Evolutionary conservation across 1,140 invertebrate species (phyloP).

Genomic region (Oryzaephilus surinamensis): DNA sequence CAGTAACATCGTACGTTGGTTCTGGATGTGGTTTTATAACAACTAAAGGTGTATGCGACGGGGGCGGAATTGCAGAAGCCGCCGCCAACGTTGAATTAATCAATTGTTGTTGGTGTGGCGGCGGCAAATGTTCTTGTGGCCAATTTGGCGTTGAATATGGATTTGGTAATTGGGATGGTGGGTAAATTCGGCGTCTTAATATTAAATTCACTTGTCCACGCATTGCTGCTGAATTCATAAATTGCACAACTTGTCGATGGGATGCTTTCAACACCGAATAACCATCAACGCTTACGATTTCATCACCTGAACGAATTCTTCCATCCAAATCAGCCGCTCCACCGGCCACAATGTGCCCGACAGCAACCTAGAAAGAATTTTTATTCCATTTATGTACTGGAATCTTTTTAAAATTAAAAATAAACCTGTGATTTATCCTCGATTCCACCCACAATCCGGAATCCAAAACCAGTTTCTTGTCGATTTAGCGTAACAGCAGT

Average conservation of each 20-base stretch:
- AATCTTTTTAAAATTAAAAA: background rate
- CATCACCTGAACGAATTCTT: slow-evolving; percentile 74
- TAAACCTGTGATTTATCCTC: slow-evolving; percentile 89
- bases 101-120: background rate
- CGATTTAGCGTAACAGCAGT: slow-evolving; percentile 68
- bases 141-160: slow-evolving; percentile 16
- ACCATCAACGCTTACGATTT: slow-evolving; percentile 81
- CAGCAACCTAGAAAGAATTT: slow-evolving; percentile 56
- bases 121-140: slow-evolving; percentile 10
- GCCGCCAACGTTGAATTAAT: no score
- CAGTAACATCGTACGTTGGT: slow-evolving; percentile 71
- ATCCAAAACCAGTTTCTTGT: slow-evolving; percentile 87
- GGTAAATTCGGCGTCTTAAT: slow-evolving; percentile 48
- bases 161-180: slow-evolving; percentile 13
- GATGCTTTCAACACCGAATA: slow-evolving; percentile 74
- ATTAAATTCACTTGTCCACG: slow-evolving; percentile 67
- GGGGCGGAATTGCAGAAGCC: no score
- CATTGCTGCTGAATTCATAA: slow-evolving; percentile 76
- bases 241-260: slow-evolving; percentile 80
- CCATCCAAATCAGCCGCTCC: slow-evolving; percentile 85
- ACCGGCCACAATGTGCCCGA: slow-evolving; percentile 89
- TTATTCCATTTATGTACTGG: background rate
- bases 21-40: slow-evolving; percentile 40
- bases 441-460: slow-evolving; percentile 95
- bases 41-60: slow-evolving; percentile 13